Percentiles rank a stretch among this genome's conserved stretches.
These are phyloP conservation scores for Bufo gargarizans DNA, from an alignment of 2,113 vertebrate genomes.

Conservation along the genomic window DNA sequence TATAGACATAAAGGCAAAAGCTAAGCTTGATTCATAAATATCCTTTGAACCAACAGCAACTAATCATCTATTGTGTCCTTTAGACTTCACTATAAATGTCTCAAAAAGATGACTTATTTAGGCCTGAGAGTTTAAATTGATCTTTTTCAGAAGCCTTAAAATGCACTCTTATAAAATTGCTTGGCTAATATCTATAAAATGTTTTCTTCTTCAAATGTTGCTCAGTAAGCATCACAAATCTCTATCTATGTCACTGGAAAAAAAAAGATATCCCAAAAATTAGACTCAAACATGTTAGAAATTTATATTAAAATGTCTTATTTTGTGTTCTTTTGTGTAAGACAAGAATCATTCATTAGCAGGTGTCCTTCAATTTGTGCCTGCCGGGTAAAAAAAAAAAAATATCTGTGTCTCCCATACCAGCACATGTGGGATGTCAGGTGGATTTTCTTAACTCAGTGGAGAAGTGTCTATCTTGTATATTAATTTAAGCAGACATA, in stretches of 20 bases:
- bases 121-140: constrained; percentile 51
- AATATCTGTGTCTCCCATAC: no score
- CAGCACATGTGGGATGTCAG: no score
- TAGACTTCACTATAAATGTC: constrained; percentile 59
- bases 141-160: constrained; percentile 38
- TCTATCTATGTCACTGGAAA: neutral
- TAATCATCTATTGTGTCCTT: constrained; percentile 58
- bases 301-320: neutral
- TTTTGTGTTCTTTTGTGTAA: neutral
- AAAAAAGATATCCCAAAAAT: neutral
- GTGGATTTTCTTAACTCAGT: no score
- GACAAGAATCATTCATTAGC: neutral
- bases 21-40: constrained; percentile 59
- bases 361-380: neutral
- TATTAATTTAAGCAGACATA: no score
- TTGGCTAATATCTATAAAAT: constrained; percentile 44
- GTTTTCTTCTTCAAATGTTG: constrained; percentile 29
- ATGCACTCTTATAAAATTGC: constrained; percentile 47
- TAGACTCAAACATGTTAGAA: neutral
- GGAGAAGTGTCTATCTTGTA: no score
- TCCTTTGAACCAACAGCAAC: constrained; percentile 58
- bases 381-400: neutral
- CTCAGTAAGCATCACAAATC: constrained; percentile 12
- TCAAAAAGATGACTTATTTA: constrained; percentile 59
- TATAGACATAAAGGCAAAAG: constrained; percentile 58